Evolutionary conservation across 2,888 invertebrate genomes (phyloP).

Genomic region (Acrocera orbiculus): DNA sequence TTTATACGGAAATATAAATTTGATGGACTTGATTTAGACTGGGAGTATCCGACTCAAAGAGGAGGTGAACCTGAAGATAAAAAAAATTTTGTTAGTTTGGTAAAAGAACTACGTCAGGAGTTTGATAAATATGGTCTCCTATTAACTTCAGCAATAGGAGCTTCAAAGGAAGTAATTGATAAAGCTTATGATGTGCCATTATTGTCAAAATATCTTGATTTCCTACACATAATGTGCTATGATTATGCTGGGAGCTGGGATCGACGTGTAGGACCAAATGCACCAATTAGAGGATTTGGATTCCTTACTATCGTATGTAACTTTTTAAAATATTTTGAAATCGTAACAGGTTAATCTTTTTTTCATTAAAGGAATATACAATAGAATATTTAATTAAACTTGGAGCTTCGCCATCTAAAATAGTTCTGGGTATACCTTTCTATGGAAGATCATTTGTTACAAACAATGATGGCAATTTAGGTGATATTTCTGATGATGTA

Average conservation of each 20-base stretch:
- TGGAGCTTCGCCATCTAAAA: constrained; percentile 57
- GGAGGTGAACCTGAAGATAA: constrained; percentile 59
- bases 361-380: constrained; percentile 44
- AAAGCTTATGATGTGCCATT: constrained; percentile 57
- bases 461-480: constrained; percentile 24
- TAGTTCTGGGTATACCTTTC: constrained; percentile 66
- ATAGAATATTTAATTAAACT: constrained; percentile 54
- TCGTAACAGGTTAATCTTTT: too few relatives aligned
- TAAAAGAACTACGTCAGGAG: constrained; percentile 56
- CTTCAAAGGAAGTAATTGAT: constrained; percentile 56
- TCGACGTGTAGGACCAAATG: constrained; percentile 53
- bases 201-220: constrained; percentile 48
- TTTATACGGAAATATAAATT: constrained; percentile 38
- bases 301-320: too few relatives aligned
- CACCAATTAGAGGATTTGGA: constrained; percentile 42
- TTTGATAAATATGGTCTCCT: constrained; percentile 49
- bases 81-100: constrained; percentile 56
- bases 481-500: constrained; percentile 33
- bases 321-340: not conserved
- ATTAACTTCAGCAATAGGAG: constrained; percentile 68
- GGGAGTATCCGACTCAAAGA: constrained; percentile 69
- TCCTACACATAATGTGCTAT: constrained; percentile 73
- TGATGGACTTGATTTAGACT: constrained; percentile 39
- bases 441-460: constrained; percentile 64
- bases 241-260: constrained; percentile 83